phyloP scores from a whole-genome alignment of 53 echinoderm and acorn worm genomes.

The Apostichopus leukothele region DNA sequence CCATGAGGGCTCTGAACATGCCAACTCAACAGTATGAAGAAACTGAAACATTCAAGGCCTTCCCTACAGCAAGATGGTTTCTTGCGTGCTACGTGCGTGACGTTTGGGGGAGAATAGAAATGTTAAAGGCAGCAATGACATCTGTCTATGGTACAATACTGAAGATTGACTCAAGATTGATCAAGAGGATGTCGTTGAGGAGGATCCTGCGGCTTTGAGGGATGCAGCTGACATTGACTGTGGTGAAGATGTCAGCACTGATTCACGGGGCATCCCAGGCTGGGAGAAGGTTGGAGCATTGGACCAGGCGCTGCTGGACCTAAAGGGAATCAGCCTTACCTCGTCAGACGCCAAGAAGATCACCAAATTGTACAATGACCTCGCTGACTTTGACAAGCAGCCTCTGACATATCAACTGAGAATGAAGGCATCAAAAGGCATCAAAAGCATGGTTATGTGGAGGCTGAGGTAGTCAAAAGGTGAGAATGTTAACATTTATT shows the following conservation, averaged over 20 bases:
- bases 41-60: background rate
- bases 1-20: background rate
- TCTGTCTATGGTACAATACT: constrained; percentile 29
- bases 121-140: constrained; percentile 36
- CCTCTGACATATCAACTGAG: constrained; percentile 24
- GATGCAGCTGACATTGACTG: no score
- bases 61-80: constrained; percentile 45
- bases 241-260: constrained; percentile 1
- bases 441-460: background rate
- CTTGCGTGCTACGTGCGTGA: constrained; percentile 23
- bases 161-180: constrained; percentile 41
- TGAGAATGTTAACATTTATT: background rate
- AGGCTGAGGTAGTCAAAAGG: constrained; percentile 3
- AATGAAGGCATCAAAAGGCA: background rate
- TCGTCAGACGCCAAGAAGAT: background rate
- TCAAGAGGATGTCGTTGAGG: no score
- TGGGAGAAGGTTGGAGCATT: constrained; percentile 48
- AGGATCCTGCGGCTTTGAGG: no score
- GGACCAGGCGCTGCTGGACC: background rate
- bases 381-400: constrained; percentile 24
- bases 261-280: constrained; percentile 27
- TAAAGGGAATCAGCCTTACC: background rate
- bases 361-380: background rate
- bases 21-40: background rate
- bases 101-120: background rate